phyloP scores from a whole-genome alignment of 92 coral and sea anemone genomes.

The Montipora capitata region DNA sequence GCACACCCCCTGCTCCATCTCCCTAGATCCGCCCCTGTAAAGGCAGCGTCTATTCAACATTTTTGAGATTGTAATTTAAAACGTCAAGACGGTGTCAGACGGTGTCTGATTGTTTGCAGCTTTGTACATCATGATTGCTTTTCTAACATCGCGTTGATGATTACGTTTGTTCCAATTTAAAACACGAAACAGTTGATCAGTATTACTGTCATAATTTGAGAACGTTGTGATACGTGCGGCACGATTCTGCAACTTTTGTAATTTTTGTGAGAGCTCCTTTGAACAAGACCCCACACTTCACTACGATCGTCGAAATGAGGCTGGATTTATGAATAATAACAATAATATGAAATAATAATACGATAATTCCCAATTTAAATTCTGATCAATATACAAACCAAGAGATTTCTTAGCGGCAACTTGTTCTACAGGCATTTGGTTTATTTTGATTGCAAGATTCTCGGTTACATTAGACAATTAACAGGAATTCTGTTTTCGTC shows the following conservation, averaged over 20 bases:
- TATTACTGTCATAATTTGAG: constrained; percentile 32
- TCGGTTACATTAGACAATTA: constrained; percentile 15
- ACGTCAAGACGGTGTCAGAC: not conserved
- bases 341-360: no score
- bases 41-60: not conserved
- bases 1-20: no score
- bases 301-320: constrained; percentile 50
- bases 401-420: constrained; percentile 38
- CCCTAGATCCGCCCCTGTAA: not conserved
- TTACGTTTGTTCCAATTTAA: constrained; percentile 45
- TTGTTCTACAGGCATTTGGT: constrained; percentile 29
- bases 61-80: not conserved
- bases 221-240: constrained; percentile 56
- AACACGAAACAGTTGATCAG: constrained; percentile 30
- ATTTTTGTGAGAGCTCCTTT: constrained; percentile 39
- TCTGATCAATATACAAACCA: constrained; percentile 47
- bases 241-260: constrained; percentile 69
- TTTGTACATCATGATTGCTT: constrained; percentile 52
- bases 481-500: constrained; percentile 40
- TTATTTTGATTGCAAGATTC: constrained; percentile 24
- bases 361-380: constrained; percentile 44
- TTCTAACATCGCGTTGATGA: constrained; percentile 22
- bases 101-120: constrained; percentile 31
- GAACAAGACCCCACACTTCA: constrained; percentile 62
- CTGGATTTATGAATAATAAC: constrained; percentile 8